These are phyloP conservation scores for Spinus olivaceus DNA, from an alignment of 2,797 vertebrate genomes.

Conservation along the genomic window DNA sequence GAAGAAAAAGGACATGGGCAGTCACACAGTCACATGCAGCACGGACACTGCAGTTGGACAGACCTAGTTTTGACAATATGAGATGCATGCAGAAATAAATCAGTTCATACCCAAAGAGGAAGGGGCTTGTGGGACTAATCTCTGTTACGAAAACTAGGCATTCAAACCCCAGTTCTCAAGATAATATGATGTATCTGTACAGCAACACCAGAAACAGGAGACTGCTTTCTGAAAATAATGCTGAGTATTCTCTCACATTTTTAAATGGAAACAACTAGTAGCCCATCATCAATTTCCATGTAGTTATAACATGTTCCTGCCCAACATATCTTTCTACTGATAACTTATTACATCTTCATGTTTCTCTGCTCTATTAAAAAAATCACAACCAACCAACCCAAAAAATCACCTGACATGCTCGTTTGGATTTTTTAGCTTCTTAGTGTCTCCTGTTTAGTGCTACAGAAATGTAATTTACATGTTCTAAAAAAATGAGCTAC, in stretches of 20 bases:
- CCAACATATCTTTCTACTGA: neutral
- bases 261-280: neutral
- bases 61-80: neutral
- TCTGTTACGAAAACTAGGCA: neutral
- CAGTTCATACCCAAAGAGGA: neutral
- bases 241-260: neutral
- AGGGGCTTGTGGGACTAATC: neutral
- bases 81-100: fast-evolving
- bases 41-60: neutral
- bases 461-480: neutral
- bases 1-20: neutral
- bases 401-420: neutral
- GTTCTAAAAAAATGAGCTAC: neutral
- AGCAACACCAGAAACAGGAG: fast-evolving
- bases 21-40: fast-evolving
- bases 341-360: neutral
- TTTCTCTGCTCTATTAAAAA: neutral
- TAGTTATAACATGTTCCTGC: neutral
- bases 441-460: neutral
- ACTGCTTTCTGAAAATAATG: neutral
- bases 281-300: neutral
- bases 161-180: neutral
- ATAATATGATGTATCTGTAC: neutral
- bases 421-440: neutral
- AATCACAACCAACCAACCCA: neutral